Percentiles rank a stretch among this genome's conserved stretches.
Conservation (phyloP, 2,113 vertebrate genomes). For the Calonectris borealis region DNA sequence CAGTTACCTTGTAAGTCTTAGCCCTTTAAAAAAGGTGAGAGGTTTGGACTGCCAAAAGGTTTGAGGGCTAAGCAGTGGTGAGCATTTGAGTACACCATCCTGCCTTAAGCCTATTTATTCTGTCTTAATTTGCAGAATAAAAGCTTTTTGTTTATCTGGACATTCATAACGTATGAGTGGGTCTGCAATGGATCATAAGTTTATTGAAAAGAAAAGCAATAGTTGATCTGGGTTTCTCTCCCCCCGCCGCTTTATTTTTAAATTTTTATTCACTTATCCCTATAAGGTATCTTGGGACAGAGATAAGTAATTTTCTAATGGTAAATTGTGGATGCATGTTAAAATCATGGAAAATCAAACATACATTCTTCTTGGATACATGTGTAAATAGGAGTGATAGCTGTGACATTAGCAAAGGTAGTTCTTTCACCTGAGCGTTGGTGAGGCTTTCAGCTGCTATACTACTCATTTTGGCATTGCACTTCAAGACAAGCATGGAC, state of each 20-base stretch:
- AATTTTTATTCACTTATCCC: background rate
- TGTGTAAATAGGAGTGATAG: background rate
- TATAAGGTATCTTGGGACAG: background rate
- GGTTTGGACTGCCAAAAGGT: background rate
- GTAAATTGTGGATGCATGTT: background rate
- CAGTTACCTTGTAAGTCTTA: background rate
- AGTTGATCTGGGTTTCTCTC: background rate
- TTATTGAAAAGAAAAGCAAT: background rate
- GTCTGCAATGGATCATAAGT: background rate
- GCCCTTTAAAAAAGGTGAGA: background rate
- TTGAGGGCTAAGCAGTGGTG: background rate
- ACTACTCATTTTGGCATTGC: background rate
- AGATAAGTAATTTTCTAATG: background rate
- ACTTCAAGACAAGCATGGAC: background rate
- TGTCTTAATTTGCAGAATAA: background rate
- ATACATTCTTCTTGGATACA: background rate
- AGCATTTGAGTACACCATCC: background rate
- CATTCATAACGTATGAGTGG: background rate
- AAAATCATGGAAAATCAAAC: background rate
- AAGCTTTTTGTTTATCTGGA: background rate
- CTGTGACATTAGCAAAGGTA: background rate
- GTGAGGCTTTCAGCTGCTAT: background rate
- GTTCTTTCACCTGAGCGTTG: background rate
- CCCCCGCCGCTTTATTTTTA: background rate
- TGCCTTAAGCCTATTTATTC: background rate